Percentiles rank a stretch among this genome's conserved stretches.
Evolutionary conservation across 2,113 vertebrate species (phyloP).

Genomic region (Podilymbus podiceps): DNA sequence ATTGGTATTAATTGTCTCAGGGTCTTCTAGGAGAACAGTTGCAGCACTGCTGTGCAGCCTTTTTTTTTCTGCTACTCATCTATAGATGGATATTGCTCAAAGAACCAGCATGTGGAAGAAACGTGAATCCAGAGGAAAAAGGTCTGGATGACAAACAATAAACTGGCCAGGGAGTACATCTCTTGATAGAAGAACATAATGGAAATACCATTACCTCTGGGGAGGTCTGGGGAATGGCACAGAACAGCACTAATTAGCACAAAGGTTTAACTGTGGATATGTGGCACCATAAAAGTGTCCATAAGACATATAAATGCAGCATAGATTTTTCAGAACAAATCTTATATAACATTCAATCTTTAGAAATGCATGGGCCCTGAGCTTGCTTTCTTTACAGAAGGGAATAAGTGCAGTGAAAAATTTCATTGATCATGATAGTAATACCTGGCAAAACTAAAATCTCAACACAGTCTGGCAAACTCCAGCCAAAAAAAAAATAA

Average conservation of each 20-base stretch:
- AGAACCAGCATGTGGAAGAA: not conserved
- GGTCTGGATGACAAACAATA: not conserved
- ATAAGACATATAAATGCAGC: not conserved
- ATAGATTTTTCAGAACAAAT: not conserved
- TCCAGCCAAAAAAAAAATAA: not conserved
- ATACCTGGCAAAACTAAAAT: conserved; percentile 5
- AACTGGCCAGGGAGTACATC: not conserved
- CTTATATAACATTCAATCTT: not conserved
- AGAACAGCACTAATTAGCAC: not conserved
- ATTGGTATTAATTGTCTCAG: not conserved
- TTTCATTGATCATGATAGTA: not conserved
- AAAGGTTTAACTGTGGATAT: not conserved
- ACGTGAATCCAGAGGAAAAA: not conserved
- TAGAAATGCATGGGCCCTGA: not conserved
- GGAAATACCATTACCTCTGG: not conserved
- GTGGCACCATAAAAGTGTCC: not conserved
- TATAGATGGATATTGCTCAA: not conserved
- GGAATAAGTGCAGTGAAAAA: not conserved
- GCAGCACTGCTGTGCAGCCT: not conserved
- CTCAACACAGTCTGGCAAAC: not conserved
- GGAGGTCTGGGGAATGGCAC: not conserved
- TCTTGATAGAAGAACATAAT: not conserved
- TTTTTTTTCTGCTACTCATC: not conserved
- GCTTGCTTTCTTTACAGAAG: not conserved
- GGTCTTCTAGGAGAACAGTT: not conserved